Evolutionary conservation across 2,888 invertebrate species (phyloP).

Genomic region (Volucella zonaria): DNA sequence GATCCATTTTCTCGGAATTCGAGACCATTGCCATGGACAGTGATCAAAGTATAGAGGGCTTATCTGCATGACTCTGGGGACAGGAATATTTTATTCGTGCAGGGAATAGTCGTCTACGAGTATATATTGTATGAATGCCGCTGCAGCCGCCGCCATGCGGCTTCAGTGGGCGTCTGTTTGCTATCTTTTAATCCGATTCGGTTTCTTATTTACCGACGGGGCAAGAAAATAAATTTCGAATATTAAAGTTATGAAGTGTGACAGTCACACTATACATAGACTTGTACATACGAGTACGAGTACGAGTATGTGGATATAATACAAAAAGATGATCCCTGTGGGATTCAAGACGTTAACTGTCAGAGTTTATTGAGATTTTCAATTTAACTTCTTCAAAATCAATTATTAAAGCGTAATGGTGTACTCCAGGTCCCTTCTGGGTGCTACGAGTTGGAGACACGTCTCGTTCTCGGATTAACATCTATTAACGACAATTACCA

Average conservation of each 20-base stretch:
- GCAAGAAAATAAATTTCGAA: constrained; percentile 36
- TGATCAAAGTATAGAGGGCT: constrained; percentile 43
- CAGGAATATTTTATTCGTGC: constrained; percentile 49
- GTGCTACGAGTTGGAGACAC: too few species aligned
- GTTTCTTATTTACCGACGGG: constrained; percentile 46
- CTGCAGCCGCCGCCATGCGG: too few species aligned
- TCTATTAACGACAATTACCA: too few species aligned
- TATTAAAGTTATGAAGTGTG: constrained; percentile 20
- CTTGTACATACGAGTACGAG: too few species aligned
- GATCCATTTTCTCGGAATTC: constrained; percentile 40
- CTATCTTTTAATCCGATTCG: constrained; percentile 67
- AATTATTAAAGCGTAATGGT: too few species aligned
- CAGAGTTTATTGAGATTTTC: neutral
- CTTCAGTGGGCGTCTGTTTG: constrained; percentile 64
- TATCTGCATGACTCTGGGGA: constrained; percentile 57
- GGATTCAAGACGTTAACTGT: neutral
- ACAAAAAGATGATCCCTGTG: neutral
- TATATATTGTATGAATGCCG: too few species aligned
- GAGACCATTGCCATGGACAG: constrained; percentile 16
- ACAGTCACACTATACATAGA: neutral
- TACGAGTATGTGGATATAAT: neutral
- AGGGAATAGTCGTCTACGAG: neutral
- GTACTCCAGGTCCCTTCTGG: too few species aligned
- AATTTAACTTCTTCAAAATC: too few species aligned
- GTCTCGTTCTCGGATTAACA: too few species aligned